A percentile compares a stretch with the other conserved stretches of the same genome.
Conservation (phyloP, 2,797 vertebrate genomes). For the Gymnoscopelus braueri region DNA sequence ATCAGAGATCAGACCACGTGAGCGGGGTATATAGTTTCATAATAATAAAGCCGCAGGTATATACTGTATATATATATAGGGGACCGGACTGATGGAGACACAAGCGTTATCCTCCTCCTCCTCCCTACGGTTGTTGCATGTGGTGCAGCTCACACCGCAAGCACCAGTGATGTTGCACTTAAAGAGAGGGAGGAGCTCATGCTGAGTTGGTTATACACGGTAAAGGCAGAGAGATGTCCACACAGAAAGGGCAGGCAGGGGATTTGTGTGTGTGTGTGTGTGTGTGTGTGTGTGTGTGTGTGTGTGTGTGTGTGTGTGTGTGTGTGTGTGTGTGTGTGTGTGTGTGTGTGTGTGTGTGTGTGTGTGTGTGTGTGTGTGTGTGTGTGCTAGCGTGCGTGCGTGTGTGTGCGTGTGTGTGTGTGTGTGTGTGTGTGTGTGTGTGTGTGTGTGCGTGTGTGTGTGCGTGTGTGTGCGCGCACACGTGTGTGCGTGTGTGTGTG, state of each 20-base stretch:
- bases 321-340: too few relatives aligned
- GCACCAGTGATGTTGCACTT: slow-evolving; percentile 60
- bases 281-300: too few relatives aligned
- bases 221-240: slow-evolving; percentile 48
- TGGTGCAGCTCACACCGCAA: slow-evolving; percentile 37
- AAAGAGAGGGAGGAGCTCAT: slow-evolving; percentile 73
- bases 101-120: background rate
- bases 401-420: too few relatives aligned
- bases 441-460: background rate
- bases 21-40: slow-evolving; percentile 38
- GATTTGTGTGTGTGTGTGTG: background rate
- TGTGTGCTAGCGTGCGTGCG: background rate
- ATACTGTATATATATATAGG: too few relatives aligned
- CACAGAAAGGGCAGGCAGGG: slow-evolving; percentile 10
- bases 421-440: too few relatives aligned
- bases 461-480: background rate
- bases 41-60: slow-evolving; percentile 61
- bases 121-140: slow-evolving; percentile 28
- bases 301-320: too few relatives aligned
- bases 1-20: slow-evolving; percentile 52
- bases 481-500: too few relatives aligned
- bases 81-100: too few relatives aligned
- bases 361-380: too few relatives aligned
- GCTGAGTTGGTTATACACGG: slow-evolving; percentile 67
- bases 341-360: background rate